These are phyloP conservation scores for Diplolepis rosae DNA, from an alignment of 2,888 invertebrate species.

Conservation along the genomic window DNA sequence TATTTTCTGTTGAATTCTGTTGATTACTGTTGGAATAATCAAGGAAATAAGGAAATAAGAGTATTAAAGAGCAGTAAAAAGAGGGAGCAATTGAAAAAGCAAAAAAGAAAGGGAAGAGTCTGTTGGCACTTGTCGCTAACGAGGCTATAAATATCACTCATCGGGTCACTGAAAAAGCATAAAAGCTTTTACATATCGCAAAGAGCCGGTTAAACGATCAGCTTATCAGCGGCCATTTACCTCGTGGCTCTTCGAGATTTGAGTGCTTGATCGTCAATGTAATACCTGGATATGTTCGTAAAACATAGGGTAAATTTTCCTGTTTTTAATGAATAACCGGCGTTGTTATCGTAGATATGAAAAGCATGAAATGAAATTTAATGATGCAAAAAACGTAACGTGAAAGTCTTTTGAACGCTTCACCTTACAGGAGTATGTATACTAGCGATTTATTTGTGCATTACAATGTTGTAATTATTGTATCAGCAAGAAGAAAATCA, in stretches of 20 bases:
- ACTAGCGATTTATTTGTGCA: conserved; percentile 1
- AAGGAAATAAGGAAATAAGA: neutral
- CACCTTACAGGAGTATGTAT: neutral
- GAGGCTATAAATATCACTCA: conserved; percentile 37
- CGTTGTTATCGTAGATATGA: neutral
- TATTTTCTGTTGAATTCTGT: no score
- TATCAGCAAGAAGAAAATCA: neutral
- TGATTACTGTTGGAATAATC: neutral
- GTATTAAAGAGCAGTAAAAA: no score
- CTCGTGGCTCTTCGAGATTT: conserved; percentile 21
- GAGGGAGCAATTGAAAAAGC: neutral
- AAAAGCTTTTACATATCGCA: conserved; percentile 14
- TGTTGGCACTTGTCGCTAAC: conserved; percentile 33
- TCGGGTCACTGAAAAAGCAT: conserved; percentile 1
- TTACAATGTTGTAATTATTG: conserved; percentile 27
- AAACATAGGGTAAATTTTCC: conserved; percentile 9
- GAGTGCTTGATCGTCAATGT: conserved; percentile 11
- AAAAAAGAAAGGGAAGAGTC: conserved; percentile 1
- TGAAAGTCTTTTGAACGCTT: conserved; percentile 7
- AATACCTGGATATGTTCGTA: neutral
- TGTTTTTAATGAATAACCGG: conserved; percentile 9
- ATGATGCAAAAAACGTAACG: conserved; percentile 2
- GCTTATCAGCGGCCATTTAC: conserved; percentile 5
- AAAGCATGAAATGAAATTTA: conserved; percentile 24
- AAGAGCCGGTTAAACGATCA: conserved; percentile 13